phyloP scores from a whole-genome alignment of 2,888 invertebrate genomes.

The Ormyrus rosae region DNA sequence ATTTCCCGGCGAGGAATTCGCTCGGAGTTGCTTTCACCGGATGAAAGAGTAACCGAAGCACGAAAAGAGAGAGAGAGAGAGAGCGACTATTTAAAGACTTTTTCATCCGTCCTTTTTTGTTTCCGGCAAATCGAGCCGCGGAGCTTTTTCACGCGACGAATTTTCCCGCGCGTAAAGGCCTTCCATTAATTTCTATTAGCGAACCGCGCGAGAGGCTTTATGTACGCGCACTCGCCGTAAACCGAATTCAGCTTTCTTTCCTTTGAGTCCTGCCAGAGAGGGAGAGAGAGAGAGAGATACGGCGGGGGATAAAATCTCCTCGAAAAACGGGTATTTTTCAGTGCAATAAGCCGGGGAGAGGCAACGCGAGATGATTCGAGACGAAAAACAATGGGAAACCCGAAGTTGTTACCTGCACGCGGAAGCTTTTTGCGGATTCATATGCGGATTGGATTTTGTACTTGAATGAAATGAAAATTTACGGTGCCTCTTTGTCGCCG shows the following conservation, averaged over 20 bases:
- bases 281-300: too few relatives aligned
- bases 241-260: constrained; percentile 32
- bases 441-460: too few relatives aligned
- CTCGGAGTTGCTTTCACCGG: constrained; percentile 37
- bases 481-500: neutral
- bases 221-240: neutral
- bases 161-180: constrained; percentile 34
- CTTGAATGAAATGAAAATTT: neutral
- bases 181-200: constrained; percentile 47
- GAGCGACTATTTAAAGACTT: constrained; percentile 23
- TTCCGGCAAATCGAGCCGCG: constrained; percentile 41
- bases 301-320: neutral
- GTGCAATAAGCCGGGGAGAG: neutral
- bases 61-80: constrained; percentile 5
- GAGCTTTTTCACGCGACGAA: constrained; percentile 44
- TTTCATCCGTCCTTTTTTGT: constrained; percentile 3
- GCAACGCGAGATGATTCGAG: neutral
- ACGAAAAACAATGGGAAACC: neutral
- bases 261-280: constrained; percentile 32
- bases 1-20: constrained; percentile 33
- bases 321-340: constrained; percentile 7
- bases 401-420: too few relatives aligned
- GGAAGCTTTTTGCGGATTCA: too few relatives aligned
- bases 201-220: neutral
- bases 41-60: constrained; percentile 35